Percentiles rank a stretch among this genome's conserved stretches.
Conservation (phyloP, 2,888 invertebrate species). For the Apamea monoglypha region DNA sequence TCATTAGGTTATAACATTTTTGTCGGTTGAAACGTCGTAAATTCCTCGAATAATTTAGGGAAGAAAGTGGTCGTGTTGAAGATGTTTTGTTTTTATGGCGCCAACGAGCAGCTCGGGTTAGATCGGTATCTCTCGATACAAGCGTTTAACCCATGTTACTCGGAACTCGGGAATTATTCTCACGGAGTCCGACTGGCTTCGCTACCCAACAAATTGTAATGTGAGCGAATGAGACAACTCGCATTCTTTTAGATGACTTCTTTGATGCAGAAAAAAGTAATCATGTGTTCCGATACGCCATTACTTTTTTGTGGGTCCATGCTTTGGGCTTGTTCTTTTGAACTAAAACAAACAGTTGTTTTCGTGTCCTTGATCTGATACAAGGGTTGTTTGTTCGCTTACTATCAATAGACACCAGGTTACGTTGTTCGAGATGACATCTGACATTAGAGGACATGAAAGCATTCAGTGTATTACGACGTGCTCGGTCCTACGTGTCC, state of each 20-base stretch:
- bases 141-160: constrained; percentile 90
- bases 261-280: constrained; percentile 65
- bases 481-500: constrained; percentile 76
- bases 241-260: constrained; percentile 69
- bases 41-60: constrained; percentile 90
- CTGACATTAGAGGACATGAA: constrained; percentile 70
- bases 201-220: constrained; percentile 87
- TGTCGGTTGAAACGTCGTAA: constrained; percentile 88
- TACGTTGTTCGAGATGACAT: constrained; percentile 71
- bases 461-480: constrained; percentile 73
- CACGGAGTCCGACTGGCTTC: constrained; percentile 79
- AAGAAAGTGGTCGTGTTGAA: constrained; percentile 88
- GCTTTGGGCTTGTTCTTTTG: constrained; percentile 43
- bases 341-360: constrained; percentile 38
- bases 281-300: constrained; percentile 59
- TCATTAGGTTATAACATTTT: constrained; percentile 90
- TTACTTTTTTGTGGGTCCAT: constrained; percentile 55
- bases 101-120: constrained; percentile 88
- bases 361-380: constrained; percentile 65
- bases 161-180: constrained; percentile 87
- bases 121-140: constrained; percentile 89
- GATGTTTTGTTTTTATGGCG: constrained; percentile 91
- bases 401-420: constrained; percentile 57
- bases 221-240: constrained; percentile 77
- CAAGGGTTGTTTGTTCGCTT: constrained; percentile 64